A percentile compares a stretch with the other conserved stretches of the same genome.
Conservation (phyloP, 1,140 invertebrate species). For the Pogonus chalceus region DNA sequence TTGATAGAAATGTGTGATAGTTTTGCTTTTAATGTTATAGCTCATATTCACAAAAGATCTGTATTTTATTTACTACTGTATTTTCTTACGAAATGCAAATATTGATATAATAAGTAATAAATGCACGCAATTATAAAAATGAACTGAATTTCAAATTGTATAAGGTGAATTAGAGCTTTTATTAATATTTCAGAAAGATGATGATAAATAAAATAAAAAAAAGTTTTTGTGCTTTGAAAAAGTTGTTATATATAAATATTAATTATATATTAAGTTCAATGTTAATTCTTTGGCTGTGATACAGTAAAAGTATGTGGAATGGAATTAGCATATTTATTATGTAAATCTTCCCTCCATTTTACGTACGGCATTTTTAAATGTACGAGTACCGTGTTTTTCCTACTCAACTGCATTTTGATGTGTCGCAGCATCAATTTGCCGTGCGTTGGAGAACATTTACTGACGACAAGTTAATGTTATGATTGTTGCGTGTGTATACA, state of each 20-base stretch:
- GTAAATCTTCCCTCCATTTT: constrained; percentile 31
- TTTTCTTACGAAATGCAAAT: constrained; percentile 24
- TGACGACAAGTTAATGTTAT: not conserved
- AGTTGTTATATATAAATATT: constrained; percentile 21
- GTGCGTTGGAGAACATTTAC: constrained; percentile 6
- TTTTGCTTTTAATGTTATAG: constrained; percentile 31
- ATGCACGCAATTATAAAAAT: constrained; percentile 8
- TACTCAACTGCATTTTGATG: constrained; percentile 3
- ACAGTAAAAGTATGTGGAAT: constrained; percentile 35
- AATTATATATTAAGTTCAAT: constrained; percentile 26
- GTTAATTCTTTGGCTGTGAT: constrained; percentile 38
- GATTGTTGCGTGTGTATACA: constrained; percentile 3
- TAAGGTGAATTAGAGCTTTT: not conserved
- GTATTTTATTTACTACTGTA: constrained; percentile 30
- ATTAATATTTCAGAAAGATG: not conserved
- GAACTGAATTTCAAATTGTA: constrained; percentile 3
- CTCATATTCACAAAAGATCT: constrained; percentile 31
- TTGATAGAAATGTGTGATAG: constrained; percentile 34
- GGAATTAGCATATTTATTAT: constrained; percentile 11
- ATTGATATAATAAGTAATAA: constrained; percentile 16
- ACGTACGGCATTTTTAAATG: constrained; percentile 6
- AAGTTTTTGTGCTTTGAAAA: constrained; percentile 25
- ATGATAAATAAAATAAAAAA: not conserved
- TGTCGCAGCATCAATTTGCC: not conserved
- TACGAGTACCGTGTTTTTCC: constrained; percentile 1